These are phyloP conservation scores for Glossophaga mutica DNA, from an alignment of 2,797 vertebrate species.

Conservation along the genomic window DNA sequence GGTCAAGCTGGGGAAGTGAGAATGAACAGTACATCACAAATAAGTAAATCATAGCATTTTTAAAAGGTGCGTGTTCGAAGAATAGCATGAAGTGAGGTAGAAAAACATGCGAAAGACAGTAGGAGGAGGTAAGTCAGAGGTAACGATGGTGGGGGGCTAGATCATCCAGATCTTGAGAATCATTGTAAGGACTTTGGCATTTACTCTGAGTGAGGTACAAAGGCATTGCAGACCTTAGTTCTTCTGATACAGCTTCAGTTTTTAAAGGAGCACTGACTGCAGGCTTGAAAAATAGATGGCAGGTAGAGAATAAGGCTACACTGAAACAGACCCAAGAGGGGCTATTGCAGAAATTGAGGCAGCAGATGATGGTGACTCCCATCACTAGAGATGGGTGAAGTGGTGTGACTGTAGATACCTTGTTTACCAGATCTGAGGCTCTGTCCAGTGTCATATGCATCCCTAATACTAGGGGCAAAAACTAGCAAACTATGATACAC, in stretches of 20 bases:
- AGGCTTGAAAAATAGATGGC: not conserved
- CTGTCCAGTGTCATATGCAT: not conserved
- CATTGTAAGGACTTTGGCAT: not conserved
- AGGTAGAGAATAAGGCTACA: not conserved
- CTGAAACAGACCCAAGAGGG: not conserved
- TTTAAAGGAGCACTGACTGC: not conserved
- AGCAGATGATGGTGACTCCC: not conserved
- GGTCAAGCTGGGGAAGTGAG: not conserved
- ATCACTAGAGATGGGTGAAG: not conserved
- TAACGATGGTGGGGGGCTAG: rapidly evolving
- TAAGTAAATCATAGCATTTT: not conserved
- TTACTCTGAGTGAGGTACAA: not conserved
- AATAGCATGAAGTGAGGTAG: not conserved
- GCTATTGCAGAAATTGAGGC: not conserved
- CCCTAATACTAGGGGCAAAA: not conserved
- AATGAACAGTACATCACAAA: not conserved
- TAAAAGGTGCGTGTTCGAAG: not conserved
- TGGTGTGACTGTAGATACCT: not conserved
- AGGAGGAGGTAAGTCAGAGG: not conserved
- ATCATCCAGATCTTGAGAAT: no score
- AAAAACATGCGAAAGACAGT: not conserved
- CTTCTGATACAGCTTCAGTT: not conserved
- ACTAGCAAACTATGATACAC: not conserved
- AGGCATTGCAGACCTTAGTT: not conserved
- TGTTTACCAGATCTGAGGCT: not conserved